Percentiles rank a stretch among this genome's conserved stretches.
Evolutionary conservation across 1,140 invertebrate genomes (phyloP).

Genomic region (Cheumatopsyche charites): DNA sequence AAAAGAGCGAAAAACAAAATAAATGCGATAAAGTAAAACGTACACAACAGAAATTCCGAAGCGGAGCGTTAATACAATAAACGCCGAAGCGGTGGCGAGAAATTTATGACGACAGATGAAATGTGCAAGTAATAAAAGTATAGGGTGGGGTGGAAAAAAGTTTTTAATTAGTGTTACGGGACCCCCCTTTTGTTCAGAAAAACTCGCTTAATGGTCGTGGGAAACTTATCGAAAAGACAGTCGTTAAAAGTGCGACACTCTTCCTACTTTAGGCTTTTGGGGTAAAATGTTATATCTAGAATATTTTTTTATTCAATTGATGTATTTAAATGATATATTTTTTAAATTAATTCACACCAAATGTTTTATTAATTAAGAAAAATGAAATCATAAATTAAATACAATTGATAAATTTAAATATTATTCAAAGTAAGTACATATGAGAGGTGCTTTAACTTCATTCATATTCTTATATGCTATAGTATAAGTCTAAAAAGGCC

Average conservation of each 20-base stretch:
- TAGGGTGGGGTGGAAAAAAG: background rate
- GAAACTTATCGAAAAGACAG: constrained; percentile 26
- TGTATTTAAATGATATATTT: too few relatives aligned
- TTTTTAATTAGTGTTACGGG: constrained; percentile 28
- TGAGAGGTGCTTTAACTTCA: too few relatives aligned
- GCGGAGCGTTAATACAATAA: constrained; percentile 7
- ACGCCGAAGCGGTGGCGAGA: constrained; percentile 3
- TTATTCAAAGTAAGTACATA: too few relatives aligned
- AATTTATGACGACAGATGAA: constrained; percentile 28
- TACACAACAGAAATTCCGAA: constrained; percentile 6
- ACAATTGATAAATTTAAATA: too few relatives aligned
- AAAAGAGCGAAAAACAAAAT: background rate
- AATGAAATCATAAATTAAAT: too few relatives aligned
- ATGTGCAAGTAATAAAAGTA: constrained; percentile 25
- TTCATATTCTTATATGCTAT: too few relatives aligned
- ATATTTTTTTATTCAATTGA: too few relatives aligned
- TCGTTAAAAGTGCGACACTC: constrained; percentile 25
- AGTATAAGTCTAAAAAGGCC: too few relatives aligned
- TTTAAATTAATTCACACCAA: too few relatives aligned
- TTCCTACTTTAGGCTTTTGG: background rate
- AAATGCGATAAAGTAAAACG: background rate
- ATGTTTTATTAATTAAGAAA: too few relatives aligned
- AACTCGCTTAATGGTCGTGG: constrained; percentile 26
- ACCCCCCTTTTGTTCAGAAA: constrained; percentile 13
- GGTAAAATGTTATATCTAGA: too few relatives aligned